Percentiles rank a stretch among this genome's conserved stretches.
Evolutionary conservation across 2,888 invertebrate genomes (phyloP).

Genomic region (Drosophila subquinaria): DNA sequence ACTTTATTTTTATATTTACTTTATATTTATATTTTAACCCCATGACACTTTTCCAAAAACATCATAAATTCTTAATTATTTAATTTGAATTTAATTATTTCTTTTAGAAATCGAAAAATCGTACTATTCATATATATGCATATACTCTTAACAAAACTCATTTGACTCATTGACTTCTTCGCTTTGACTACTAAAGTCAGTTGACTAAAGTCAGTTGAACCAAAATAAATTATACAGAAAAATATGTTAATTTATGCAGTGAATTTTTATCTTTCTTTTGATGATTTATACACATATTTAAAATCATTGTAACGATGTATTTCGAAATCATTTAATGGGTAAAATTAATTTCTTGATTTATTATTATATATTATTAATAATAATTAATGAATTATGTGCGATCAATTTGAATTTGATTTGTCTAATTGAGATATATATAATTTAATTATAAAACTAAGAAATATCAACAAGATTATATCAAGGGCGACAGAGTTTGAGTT

Average conservation of each 20-base stretch:
- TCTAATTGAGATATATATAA: not conserved
- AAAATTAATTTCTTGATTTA: not conserved
- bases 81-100: too few relatives aligned
- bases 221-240: not conserved
- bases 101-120: too few relatives aligned
- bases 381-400: not conserved
- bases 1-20: too few relatives aligned
- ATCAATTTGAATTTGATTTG: not conserved
- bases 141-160: not conserved
- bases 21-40: too few relatives aligned
- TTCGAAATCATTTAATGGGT: not conserved
- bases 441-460: not conserved
- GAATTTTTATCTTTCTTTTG: constrained; percentile 12
- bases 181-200: too few relatives aligned
- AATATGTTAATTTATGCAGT: constrained; percentile 25
- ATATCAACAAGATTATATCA: too few relatives aligned
- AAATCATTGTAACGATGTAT: constrained; percentile 6
- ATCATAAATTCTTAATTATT: too few relatives aligned
- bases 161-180: not conserved
- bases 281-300: constrained; percentile 2
- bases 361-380: too few relatives aligned
- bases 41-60: too few relatives aligned
- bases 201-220: not conserved
- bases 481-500: not conserved
- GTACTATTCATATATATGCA: too few relatives aligned